Base-by-base conservation (phyloP, 2,888 invertebrate genomes). In the Pachycephus smyrnensis region DNA sequence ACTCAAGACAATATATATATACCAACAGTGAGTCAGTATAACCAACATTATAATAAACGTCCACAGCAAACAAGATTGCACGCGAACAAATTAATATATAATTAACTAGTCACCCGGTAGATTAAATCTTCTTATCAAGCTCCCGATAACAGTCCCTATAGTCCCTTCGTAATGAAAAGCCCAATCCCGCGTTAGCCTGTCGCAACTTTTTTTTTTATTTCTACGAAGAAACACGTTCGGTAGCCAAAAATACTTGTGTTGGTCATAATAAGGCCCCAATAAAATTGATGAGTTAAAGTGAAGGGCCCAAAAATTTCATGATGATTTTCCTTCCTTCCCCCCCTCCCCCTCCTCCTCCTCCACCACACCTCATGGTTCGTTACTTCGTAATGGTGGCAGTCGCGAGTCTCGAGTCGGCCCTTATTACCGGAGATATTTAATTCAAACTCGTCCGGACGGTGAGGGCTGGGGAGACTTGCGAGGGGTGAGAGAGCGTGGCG, bases 61-160 rank as follows among this genome's bases (percentile, higher is more conserved):
- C 80, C 0, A 55, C 9, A 23, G 55, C 23, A 55, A 55, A 55
- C 23, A 55, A 86, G 86, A 88, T 89, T 86, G 87, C 89, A 89
- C 89, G 89, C 89, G 80, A 88, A 87, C 86, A 86, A 87, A 90
- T 90, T 90, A 90, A 90, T 90, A 88, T 90, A 90, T 90, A 90
- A 90, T 90, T 90, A 90, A 89, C 89, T 85, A 85, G 87, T 84
- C 85, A 83, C 87, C 84, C 86, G 88, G 89, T 88, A 88, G 90
- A 90, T 90, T 81, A 84, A 86, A 86, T 82, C 86, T 86, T 80
- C 87, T 89, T 90, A 90, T 90, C 89, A 86, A 80, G 81, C 81
- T 81, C 82, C 84, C 84, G 84, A 83, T 83, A 83, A 84, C 85
- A 86, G 86, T 88, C 87, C 84, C 83, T 79, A 79, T 76, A 79